These are phyloP conservation scores for Poecilia gillii DNA, from an alignment of 2,797 vertebrate species.

Conservation along the genomic window DNA sequence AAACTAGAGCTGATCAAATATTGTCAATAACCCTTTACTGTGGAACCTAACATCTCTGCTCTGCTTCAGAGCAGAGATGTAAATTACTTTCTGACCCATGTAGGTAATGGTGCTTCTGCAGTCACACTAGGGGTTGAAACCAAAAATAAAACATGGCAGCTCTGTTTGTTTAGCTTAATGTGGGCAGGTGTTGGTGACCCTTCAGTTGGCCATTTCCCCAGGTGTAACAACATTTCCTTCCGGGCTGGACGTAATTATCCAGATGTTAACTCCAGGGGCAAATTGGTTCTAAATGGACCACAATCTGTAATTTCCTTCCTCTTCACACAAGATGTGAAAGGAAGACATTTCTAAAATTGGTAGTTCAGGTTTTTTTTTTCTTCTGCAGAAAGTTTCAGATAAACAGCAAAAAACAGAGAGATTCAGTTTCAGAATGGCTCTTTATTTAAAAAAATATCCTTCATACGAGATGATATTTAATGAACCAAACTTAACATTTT, in stretches of 20 bases:
- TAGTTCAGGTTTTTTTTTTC: not conserved
- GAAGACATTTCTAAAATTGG: not conserved
- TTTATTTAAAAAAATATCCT: conserved; percentile 51
- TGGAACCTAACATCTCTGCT: too few relatives aligned
- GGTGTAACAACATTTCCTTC: not conserved
- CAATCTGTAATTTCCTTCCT: not conserved
- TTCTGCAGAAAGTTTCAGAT: not conserved
- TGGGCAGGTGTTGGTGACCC: not conserved
- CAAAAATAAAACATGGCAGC: not conserved
- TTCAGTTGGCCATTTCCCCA: not conserved
- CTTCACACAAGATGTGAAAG: not conserved
- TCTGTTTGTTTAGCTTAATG: not conserved
- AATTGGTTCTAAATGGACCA: not conserved
- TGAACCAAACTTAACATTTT: not conserved
- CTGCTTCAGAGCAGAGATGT: not conserved
- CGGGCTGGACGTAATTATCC: not conserved
- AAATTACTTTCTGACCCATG: not conserved
- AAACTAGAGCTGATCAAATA: not conserved
- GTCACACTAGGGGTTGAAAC: not conserved
- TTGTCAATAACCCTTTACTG: not conserved
- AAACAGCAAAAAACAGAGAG: not conserved
- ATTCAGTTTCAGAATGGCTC: conserved; percentile 3
- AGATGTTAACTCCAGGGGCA: not conserved
- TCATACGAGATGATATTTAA: conserved; percentile 10
- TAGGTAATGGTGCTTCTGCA: not conserved